A percentile compares a stretch with the other conserved stretches of the same genome.
Evolutionary conservation across 2,888 invertebrate genomes (phyloP).

Genomic region (Ectobius pallidus): DNA sequence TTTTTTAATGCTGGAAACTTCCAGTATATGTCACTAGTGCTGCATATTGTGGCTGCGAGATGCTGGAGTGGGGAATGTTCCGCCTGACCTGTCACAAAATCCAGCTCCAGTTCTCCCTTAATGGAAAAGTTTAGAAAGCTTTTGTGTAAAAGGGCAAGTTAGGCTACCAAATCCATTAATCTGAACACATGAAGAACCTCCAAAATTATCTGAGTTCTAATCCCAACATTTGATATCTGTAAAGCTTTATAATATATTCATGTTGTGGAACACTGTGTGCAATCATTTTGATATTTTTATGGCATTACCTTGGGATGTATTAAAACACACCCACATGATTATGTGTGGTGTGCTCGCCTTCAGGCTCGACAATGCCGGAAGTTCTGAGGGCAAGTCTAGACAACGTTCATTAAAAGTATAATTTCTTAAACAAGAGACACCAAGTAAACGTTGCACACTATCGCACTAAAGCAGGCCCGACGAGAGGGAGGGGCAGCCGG

Average conservation of each 20-base stretch:
- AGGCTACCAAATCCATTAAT: slow-evolving; percentile 20
- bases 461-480: too few relatives aligned
- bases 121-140: slow-evolving; percentile 28
- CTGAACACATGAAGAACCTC: background rate
- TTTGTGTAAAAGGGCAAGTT: slow-evolving; percentile 20
- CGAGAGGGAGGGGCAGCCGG: too few relatives aligned
- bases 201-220: background rate
- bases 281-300: too few relatives aligned
- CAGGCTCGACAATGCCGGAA: background rate
- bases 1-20: too few relatives aligned
- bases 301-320: background rate
- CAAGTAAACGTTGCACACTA: too few relatives aligned
- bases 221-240: background rate
- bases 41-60: too few relatives aligned
- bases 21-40: too few relatives aligned
- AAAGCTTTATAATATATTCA: background rate
- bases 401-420: too few relatives aligned
- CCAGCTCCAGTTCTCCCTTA: slow-evolving; percentile 1
- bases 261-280: background rate
- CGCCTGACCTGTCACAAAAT: slow-evolving; percentile 25
- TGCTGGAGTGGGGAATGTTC: background rate
- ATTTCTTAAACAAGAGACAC: too few relatives aligned
- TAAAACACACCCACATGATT: background rate
- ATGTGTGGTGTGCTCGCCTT: background rate
- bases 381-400: background rate